These are phyloP conservation scores for Cynopterus brachyotis DNA, from an alignment of 2,113 vertebrate genomes.

Conservation along the genomic window DNA sequence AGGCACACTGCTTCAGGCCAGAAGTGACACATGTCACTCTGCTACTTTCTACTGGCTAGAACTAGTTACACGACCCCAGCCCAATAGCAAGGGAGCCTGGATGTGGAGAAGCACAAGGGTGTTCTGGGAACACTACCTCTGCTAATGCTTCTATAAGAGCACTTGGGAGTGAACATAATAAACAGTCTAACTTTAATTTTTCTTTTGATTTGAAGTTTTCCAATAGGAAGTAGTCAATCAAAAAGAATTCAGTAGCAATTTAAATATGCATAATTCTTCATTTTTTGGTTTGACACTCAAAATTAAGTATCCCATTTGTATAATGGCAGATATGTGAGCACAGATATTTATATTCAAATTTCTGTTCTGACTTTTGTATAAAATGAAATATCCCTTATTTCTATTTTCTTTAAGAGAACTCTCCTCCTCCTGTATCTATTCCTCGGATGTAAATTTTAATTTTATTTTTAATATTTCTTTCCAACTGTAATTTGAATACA, in stretches of 20 bases:
- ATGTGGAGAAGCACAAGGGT: fast-evolving
- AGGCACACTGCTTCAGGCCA: background rate
- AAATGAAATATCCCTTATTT: background rate
- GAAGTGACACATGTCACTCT: background rate
- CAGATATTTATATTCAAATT: background rate
- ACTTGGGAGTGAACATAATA: background rate
- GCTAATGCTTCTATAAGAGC: background rate
- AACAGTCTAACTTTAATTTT: background rate
- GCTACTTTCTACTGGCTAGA: background rate
- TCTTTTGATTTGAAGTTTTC: background rate
- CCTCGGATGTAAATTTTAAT: background rate
- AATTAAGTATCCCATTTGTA: background rate
- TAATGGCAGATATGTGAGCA: background rate
- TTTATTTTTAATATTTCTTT: background rate
- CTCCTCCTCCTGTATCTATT: background rate
- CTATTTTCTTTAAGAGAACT: background rate
- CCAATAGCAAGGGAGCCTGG: background rate
- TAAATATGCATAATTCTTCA: constrained; percentile 13
- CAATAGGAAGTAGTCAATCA: background rate
- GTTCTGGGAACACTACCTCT: background rate
- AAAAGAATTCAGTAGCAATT: background rate
- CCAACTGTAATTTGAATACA: background rate
- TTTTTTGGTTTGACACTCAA: background rate
- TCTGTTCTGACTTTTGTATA: background rate
- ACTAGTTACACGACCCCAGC: background rate